Conservation (phyloP, 2,888 invertebrate genomes). For the Drosophila siamana region DNA sequence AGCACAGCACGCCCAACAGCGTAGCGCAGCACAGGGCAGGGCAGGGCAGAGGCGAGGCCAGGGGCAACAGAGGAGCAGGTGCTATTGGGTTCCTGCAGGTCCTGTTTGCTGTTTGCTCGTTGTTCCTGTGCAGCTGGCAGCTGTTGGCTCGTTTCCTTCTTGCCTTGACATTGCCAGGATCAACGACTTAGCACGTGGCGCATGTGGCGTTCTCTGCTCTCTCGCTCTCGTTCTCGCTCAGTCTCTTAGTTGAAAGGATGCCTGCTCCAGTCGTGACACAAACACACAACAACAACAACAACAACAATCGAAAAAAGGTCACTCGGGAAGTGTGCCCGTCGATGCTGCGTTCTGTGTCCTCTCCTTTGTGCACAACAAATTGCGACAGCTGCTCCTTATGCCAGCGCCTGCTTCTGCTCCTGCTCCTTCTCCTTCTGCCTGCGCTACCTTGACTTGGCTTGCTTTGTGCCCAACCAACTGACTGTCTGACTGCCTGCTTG, state of each 20-base stretch:
- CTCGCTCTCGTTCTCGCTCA: background rate
- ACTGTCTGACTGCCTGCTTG: constrained; percentile 17
- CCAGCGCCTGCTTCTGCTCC: constrained; percentile 18
- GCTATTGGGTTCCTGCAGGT: constrained; percentile 41
- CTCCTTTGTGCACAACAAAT: constrained; percentile 51
- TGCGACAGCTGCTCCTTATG: constrained; percentile 58
- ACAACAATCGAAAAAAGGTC: constrained; percentile 65
- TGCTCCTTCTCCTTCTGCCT: constrained; percentile 7
- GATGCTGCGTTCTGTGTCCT: constrained; percentile 21
- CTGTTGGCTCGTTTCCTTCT: constrained; percentile 37
- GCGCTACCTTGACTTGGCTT: constrained; percentile 3
- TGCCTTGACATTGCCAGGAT: constrained; percentile 67
- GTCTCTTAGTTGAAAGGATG: background rate
- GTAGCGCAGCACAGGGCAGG: no score
- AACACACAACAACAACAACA: background rate
- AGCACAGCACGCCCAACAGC: constrained; percentile 49
- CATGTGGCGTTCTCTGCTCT: constrained; percentile 65
- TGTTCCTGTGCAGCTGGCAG: constrained; percentile 53
- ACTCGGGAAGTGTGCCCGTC: constrained; percentile 74
- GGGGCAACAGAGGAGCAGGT: constrained; percentile 49
- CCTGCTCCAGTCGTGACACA: constrained; percentile 51
- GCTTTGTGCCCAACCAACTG: constrained; percentile 25
- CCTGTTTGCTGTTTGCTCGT: constrained; percentile 8
- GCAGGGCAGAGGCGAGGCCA: background rate
- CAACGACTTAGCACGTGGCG: constrained; percentile 80